phyloP scores from a whole-genome alignment of 1,140 invertebrate species.

The Macrostomum lignano region DNA sequence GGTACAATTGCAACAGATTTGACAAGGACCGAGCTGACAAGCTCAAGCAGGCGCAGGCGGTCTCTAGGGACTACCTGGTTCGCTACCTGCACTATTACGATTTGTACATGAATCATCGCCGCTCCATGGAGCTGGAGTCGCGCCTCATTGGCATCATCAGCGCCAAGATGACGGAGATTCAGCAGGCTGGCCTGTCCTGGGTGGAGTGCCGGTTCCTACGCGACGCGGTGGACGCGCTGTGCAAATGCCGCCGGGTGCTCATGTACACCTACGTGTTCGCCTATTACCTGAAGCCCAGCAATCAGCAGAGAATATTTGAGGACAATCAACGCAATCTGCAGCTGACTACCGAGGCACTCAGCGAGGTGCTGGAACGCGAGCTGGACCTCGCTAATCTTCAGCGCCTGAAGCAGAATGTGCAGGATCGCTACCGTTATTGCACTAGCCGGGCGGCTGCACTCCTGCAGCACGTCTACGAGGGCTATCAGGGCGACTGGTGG shows the following conservation, averaged over 20 bases:
- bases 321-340: constrained; percentile 94
- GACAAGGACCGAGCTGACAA: constrained; percentile 85
- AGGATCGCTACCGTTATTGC: constrained; percentile 86
- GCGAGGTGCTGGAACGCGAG: constrained; percentile 84
- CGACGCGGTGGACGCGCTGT: constrained; percentile 85
- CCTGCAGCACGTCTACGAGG: constrained; percentile 81
- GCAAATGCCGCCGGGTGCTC: constrained; percentile 75
- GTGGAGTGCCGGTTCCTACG: constrained; percentile 93
- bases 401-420: constrained; percentile 94
- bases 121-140: constrained; percentile 72
- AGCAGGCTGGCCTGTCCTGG: constrained; percentile 97
- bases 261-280: constrained; percentile 99
- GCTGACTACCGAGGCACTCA: constrained; percentile 73
- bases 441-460: constrained; percentile 71
- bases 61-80: constrained; percentile 54
- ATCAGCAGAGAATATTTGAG: constrained; percentile 93
- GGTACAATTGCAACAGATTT: constrained; percentile 93
- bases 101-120: constrained; percentile 97
- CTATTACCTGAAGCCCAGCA: constrained; percentile 84
- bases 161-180: constrained; percentile 98
- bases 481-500: constrained; percentile 93
- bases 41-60: constrained; percentile 71
- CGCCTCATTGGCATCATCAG: constrained; percentile 37
- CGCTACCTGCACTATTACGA: constrained; percentile 94
- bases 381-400: constrained; percentile 84